Percentiles rank a stretch among this genome's conserved stretches.
Evolutionary conservation across 2,888 invertebrate species (phyloP).

Genomic region (Rhimphoctona megacephalus): DNA sequence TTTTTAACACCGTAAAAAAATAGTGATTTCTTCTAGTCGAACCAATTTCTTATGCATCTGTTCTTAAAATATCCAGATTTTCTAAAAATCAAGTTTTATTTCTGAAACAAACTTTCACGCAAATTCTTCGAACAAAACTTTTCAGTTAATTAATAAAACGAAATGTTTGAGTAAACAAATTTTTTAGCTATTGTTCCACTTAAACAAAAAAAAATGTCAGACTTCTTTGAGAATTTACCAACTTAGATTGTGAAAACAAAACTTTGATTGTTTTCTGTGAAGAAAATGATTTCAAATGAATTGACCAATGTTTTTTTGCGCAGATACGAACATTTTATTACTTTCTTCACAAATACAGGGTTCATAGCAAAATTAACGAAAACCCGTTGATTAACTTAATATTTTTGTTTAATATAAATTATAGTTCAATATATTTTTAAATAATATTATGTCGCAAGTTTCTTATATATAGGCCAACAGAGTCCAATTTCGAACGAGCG

Average conservation of each 20-base stretch:
- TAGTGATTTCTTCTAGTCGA: background rate
- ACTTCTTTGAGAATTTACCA: background rate
- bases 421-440: background rate
- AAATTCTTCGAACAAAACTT: background rate
- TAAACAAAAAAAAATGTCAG: no score
- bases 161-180: background rate
- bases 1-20: background rate
- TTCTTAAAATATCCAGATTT: background rate
- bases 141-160: background rate
- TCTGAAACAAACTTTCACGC: background rate
- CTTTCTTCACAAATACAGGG: background rate
- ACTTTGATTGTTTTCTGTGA: background rate
- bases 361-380: no score
- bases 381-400: background rate
- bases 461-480: constrained; percentile 19
- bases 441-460: background rate
- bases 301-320: background rate
- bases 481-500: constrained; percentile 67
- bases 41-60: background rate
- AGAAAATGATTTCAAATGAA: background rate
- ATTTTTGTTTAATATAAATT: background rate
- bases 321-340: background rate
- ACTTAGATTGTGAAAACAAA: background rate
- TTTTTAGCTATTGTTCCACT: no score
- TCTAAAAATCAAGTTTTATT: background rate